Evolutionary conservation across 2,888 invertebrate species (phyloP).

Genomic region (Drosophila multiciliata): DNA sequence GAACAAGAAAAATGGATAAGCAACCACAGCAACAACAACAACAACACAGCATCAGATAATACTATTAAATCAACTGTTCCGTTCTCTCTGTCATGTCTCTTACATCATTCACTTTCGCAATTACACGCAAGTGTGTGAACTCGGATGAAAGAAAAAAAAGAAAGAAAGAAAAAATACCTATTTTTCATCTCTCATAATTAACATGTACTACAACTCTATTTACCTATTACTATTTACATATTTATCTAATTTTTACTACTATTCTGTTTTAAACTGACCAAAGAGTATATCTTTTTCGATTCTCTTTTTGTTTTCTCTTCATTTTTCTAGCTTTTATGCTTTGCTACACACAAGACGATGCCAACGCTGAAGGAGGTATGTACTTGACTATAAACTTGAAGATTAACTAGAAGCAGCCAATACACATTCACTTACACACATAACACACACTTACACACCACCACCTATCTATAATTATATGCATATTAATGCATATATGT

Average conservation of each 20-base stretch:
- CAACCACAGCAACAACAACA: neutral
- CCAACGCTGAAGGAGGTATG: slow-evolving; percentile 96
- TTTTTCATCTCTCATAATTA: slow-evolving; percentile 25
- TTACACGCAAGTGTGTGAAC: neutral
- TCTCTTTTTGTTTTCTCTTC: slow-evolving; percentile 74
- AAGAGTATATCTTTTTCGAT: slow-evolving; percentile 74
- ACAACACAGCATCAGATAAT: neutral
- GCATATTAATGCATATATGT: slow-evolving; percentile 11
- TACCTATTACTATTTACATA: slow-evolving; percentile 30
- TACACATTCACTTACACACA: slow-evolving; percentile 30
- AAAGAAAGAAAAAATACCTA: neutral
- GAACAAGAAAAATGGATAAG: neutral
- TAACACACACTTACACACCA: slow-evolving; percentile 25
- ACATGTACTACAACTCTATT: slow-evolving; percentile 30
- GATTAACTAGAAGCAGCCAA: slow-evolving; percentile 32
- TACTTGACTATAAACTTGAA: slow-evolving; percentile 80
- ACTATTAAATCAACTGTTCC: neutral
- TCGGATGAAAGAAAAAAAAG: neutral
- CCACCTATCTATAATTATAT: slow-evolving; percentile 4
- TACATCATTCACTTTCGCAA: too few species aligned
- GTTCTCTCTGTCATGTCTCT: neutral
- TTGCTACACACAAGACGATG: slow-evolving; percentile 96
- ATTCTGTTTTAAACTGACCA: slow-evolving; percentile 92
- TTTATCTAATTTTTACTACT: slow-evolving; percentile 45
- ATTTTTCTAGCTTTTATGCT: slow-evolving; percentile 94